Evolutionary conservation across 2,113 vertebrate species (phyloP).

Genomic region (Atherinomorus stipes): DNA sequence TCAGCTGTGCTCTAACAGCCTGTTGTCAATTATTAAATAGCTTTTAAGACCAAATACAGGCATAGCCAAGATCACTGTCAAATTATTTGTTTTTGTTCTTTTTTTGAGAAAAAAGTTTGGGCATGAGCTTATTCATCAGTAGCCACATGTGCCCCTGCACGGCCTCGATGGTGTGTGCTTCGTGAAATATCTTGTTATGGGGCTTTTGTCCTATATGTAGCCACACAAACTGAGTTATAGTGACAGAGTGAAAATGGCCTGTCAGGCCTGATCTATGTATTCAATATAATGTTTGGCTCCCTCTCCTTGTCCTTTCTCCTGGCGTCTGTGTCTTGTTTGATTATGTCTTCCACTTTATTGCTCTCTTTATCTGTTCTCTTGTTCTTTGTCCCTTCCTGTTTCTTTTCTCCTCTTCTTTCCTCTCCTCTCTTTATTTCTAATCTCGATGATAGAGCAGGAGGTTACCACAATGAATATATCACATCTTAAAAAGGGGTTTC

Average conservation of each 20-base stretch:
- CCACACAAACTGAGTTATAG: constrained; percentile 67
- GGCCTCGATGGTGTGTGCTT: constrained; percentile 2
- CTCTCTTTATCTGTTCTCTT: constrained; percentile 41
- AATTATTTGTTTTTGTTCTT: not conserved
- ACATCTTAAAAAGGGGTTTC: constrained; percentile 21
- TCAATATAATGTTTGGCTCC: constrained; percentile 59
- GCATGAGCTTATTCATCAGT: not conserved
- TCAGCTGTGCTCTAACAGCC: not conserved
- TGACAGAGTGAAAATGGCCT: constrained; percentile 74
- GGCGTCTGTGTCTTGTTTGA: constrained; percentile 50
- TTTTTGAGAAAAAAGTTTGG: not conserved
- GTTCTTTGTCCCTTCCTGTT: not conserved
- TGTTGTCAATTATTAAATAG: constrained; percentile 57
- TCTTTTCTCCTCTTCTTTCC: not conserved
- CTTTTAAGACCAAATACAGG: not conserved
- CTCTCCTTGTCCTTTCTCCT: constrained; percentile 17
- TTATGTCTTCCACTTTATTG: constrained; percentile 53
- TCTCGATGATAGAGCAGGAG: constrained; percentile 43
- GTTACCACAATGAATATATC: constrained; percentile 27
- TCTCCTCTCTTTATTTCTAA: constrained; percentile 8
- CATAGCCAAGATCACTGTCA: too few species aligned
- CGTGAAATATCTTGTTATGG: constrained; percentile 41
- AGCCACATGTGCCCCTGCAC: not conserved
- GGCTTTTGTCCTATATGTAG: constrained; percentile 47
- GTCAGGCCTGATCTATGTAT: constrained; percentile 73